A percentile compares a stretch with the other conserved stretches of the same genome.
Conservation (phyloP, 1,140 invertebrate species). For the Drosophila obscura region DNA sequence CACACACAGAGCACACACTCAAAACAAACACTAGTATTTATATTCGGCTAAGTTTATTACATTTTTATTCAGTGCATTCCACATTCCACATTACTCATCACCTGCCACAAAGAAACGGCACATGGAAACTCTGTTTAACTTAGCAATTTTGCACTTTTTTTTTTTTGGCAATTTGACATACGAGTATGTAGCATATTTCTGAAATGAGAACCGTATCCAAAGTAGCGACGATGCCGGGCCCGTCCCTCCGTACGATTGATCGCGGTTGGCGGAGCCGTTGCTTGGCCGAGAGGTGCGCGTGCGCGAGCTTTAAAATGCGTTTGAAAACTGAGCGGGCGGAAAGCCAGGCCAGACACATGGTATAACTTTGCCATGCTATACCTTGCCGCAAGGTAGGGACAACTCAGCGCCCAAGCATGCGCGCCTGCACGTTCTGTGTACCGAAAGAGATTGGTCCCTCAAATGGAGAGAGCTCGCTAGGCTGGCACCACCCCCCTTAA, state of each 20-base stretch:
- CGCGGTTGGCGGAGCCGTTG: slow-evolving; percentile 12
- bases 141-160: slow-evolving; percentile 49
- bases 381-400: no score
- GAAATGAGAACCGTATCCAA: slow-evolving; percentile 68
- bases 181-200: neutral
- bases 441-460: no score
- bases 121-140: slow-evolving; percentile 36
- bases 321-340: slow-evolving; percentile 60
- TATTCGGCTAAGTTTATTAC: slow-evolving; percentile 20
- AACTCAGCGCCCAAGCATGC: no score
- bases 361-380: no score
- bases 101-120: slow-evolving; percentile 13
- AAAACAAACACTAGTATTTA: slow-evolving; percentile 3
- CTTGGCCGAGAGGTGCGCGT: slow-evolving; percentile 39
- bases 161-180: slow-evolving; percentile 31
- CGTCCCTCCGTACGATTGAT: slow-evolving; percentile 28
- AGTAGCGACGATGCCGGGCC: slow-evolving; percentile 30
- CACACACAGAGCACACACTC: neutral
- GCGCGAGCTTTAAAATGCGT: slow-evolving; percentile 65
- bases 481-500: no score
- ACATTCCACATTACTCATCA: slow-evolving; percentile 50
- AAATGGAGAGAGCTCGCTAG: no score
- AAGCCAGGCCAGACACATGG: slow-evolving; percentile 75
- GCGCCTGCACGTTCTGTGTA: no score
- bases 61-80: slow-evolving; percentile 32